A percentile compares a stretch with the other conserved stretches of the same genome.
Evolutionary conservation across 2,113 vertebrate species (phyloP).

Genomic region (Cromileptes altivelis): DNA sequence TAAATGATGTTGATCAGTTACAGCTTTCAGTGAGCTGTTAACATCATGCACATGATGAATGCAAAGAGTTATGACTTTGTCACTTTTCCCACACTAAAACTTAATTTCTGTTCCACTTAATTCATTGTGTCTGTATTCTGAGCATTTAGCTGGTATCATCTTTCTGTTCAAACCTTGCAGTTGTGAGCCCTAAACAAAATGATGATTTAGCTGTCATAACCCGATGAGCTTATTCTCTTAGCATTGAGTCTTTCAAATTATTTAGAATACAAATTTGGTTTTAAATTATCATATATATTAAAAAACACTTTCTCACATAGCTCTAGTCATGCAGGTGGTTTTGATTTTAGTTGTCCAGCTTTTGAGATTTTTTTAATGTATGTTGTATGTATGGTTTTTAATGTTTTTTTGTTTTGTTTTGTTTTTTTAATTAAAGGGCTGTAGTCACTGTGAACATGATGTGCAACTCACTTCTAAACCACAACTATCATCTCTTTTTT

Average conservation of each 20-base stretch:
- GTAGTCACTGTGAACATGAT: too few relatives aligned
- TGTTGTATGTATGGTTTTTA: too few relatives aligned
- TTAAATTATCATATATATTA: neutral
- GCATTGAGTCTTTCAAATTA: neutral
- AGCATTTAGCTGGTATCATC: neutral
- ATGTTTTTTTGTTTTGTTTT: too few relatives aligned
- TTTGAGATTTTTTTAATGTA: too few relatives aligned
- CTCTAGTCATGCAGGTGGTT: too few relatives aligned
- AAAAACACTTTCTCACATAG: too few relatives aligned
- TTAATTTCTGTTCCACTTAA: neutral
- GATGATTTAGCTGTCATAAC: neutral
- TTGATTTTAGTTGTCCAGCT: too few relatives aligned
- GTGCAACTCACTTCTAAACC: too few relatives aligned
- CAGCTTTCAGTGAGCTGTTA: neutral
- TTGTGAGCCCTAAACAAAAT: neutral
- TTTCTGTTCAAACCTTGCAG: neutral
- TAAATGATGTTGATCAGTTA: neutral
- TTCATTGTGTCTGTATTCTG: neutral
- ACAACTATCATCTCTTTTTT: too few relatives aligned
- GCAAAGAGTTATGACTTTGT: neutral
- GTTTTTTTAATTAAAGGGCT: too few relatives aligned
- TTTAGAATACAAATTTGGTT: neutral
- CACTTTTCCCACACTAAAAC: neutral
- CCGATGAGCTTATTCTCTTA: neutral
- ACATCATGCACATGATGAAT: neutral